phyloP scores from a whole-genome alignment of 2,888 invertebrate genomes.

The Aproaerema taeniolella region DNA sequence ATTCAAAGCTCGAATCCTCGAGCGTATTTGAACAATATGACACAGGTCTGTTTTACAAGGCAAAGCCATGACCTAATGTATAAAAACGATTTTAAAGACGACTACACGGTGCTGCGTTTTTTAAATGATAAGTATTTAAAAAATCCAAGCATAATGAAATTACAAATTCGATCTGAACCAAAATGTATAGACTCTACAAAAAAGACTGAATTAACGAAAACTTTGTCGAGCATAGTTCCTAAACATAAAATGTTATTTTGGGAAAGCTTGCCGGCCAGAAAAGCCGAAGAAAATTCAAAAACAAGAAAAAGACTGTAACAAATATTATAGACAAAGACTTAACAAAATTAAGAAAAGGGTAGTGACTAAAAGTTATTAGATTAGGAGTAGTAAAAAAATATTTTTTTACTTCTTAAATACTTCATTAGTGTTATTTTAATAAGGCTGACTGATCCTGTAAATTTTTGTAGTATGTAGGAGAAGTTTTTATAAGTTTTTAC shows the following conservation, averaged over 20 bases:
- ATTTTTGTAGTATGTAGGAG: no score
- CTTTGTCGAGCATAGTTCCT: slow-evolving; percentile 18
- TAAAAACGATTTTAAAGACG: slow-evolving; percentile 22
- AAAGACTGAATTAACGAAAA: slow-evolving; percentile 14
- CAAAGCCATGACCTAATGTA: slow-evolving; percentile 18
- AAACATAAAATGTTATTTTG: slow-evolving; percentile 22
- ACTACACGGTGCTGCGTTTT: slow-evolving; percentile 16
- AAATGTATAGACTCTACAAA: slow-evolving; percentile 18
- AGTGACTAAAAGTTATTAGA: background rate
- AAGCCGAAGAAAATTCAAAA: slow-evolving; percentile 2
- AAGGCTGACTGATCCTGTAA: background rate
- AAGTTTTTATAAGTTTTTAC: no score
- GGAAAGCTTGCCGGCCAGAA: slow-evolving; percentile 18
- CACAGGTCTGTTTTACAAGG: slow-evolving; percentile 19
- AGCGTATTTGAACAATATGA: slow-evolving; percentile 23
- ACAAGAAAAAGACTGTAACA: slow-evolving; percentile 2
- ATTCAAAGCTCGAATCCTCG: slow-evolving; percentile 23
- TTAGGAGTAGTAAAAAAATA: background rate
- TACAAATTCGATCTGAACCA: slow-evolving; percentile 15
- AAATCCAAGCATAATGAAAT: slow-evolving; percentile 16
- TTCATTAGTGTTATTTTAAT: background rate
- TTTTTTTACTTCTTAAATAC: background rate
- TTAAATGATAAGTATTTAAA: slow-evolving; percentile 22
- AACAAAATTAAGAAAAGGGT: background rate
- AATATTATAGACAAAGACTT: background rate